Evolutionary conservation across 1,140 invertebrate species (phyloP).

Genomic region (Polypedilum vanderplanki): DNA sequence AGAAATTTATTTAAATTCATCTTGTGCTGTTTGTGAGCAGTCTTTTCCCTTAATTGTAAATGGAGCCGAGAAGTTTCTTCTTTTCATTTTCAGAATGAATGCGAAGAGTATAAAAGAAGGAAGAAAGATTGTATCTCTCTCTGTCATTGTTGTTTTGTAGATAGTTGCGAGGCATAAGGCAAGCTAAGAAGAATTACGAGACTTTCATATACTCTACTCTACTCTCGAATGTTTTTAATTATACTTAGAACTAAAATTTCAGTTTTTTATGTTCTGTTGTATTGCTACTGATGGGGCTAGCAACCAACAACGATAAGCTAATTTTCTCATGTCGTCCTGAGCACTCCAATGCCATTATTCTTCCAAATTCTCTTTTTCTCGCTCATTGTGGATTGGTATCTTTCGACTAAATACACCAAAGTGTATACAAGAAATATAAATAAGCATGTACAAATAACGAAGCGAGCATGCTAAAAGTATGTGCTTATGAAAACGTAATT

Average conservation of each 20-base stretch:
- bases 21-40: no score
- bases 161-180: no score
- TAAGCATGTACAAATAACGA: neutral
- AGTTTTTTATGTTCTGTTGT: neutral
- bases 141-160: neutral
- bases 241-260: no score
- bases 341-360: neutral
- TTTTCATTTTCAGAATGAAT: neutral
- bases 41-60: neutral
- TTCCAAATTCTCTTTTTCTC: neutral
- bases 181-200: no score
- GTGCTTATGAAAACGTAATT: constrained; percentile 23
- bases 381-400: no score
- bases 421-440: no score
- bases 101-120: no score
- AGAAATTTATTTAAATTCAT: neutral
- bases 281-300: neutral
- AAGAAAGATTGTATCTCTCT: neutral
- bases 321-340: neutral
- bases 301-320: constrained; percentile 16
- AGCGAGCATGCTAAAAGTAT: neutral
- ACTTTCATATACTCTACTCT: no score
- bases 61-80: neutral
- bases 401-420: no score
- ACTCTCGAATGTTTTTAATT: no score